Evolutionary conservation across 2,888 invertebrate genomes (phyloP), one percentile per base, ranked within the genome.

Genomic region (Plagodis dolabraria): DNA sequence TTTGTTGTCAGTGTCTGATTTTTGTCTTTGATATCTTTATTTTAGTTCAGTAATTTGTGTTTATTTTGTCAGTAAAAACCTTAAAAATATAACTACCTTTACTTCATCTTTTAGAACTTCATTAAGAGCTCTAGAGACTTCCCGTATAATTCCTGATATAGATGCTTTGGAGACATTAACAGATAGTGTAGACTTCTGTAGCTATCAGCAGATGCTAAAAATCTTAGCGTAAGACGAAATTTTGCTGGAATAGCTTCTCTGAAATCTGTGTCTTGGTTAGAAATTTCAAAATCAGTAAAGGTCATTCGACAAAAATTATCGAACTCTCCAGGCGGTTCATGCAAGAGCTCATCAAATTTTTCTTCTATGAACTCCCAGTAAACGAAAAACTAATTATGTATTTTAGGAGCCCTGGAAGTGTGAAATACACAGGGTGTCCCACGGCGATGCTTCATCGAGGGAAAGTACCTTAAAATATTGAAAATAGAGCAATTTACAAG

Each of bases 141-240:
- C 76, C 45, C 55, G 70, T 35, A 76, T 65, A 35, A n/a, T n/a
- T n/a, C n/a, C n/a, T n/a, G n/a, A n/a, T n/a, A n/a, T n/a, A n/a
- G n/a, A n/a, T n/a, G n/a, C 72, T 78, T 69, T 11, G 36, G 60
- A 53, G 42, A 34, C 52, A 75, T 77, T 53, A 75, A 77, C 47
- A 75, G 49, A 54, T 63, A 66, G 61, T 69, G 68, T 53, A 68
- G 54, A 50, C 67, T 68, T 66, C 47, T 65, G 67, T 73, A 71
- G 36, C 52, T 54, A 49, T 73, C 69, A 38, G 70, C 71, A 65
- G 69, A 53, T 52, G 70, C 71, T 43, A 78, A 57, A 63, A 68
- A 78, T 64, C 77, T 58, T 68, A 80, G 53, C 33, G 78, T 76
- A 6, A 79, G 64, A 57, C 77, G 74, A 59, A 62, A 65, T 71